These are phyloP conservation scores for Amphimedon queenslandica DNA, from an alignment of 37 sponge, comb jelly and placozoan species.

Conservation along the genomic window DNA sequence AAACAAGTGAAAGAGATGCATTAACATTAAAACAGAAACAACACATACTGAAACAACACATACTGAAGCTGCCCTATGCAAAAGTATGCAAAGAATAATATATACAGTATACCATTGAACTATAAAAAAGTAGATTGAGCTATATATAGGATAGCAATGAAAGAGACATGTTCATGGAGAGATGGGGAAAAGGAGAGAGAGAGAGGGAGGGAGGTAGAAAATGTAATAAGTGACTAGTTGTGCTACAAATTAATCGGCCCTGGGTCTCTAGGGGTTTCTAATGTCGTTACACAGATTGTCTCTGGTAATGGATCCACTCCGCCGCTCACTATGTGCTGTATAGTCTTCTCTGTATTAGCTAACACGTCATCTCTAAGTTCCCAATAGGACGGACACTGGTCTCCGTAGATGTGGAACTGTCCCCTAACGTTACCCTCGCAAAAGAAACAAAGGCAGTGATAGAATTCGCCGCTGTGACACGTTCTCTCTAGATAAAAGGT, in stretches of 20 bases:
- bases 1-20: too few relatives aligned
- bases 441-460: slow-evolving; percentile 56
- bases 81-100: too few relatives aligned
- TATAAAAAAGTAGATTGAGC: too few relatives aligned
- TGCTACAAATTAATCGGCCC: background rate
- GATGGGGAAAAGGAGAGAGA: too few relatives aligned
- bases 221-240: too few relatives aligned
- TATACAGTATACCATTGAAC: too few relatives aligned
- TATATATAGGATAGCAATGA: too few relatives aligned
- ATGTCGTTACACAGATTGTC: background rate
- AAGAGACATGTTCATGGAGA: too few relatives aligned
- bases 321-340: background rate
- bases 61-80: too few relatives aligned
- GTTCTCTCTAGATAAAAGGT: slow-evolving; percentile 59
- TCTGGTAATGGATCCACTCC: background rate
- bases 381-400: slow-evolving; percentile 54
- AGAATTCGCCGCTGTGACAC: slow-evolving; percentile 33
- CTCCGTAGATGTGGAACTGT: slow-evolving; percentile 47
- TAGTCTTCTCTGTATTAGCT: background rate
- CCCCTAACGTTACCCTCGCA: slow-evolving; percentile 47
- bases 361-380: slow-evolving; percentile 40
- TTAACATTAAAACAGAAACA: too few relatives aligned
- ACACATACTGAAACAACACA: too few relatives aligned
- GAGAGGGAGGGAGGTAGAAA: too few relatives aligned
- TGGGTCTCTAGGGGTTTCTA: background rate